Evolutionary conservation across 2,797 vertebrate species (phyloP).

Genomic region (Chanos chanos): DNA sequence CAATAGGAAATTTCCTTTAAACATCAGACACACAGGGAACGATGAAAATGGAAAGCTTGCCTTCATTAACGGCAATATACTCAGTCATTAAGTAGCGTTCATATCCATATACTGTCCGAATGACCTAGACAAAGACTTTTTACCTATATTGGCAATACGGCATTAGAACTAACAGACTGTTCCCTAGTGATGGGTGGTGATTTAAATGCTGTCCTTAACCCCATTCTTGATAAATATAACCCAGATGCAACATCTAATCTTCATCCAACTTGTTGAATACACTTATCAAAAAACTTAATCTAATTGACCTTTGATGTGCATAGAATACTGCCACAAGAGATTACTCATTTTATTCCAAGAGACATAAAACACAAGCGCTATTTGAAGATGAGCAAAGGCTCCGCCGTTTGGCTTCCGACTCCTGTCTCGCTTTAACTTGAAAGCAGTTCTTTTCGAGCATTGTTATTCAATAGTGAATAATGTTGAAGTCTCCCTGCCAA

Average conservation of each 20-base stretch:
- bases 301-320: background rate
- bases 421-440: no score
- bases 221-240: background rate
- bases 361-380: no score
- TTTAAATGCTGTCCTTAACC: no score
- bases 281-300: background rate
- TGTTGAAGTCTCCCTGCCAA: no score
- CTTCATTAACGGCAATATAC: background rate
- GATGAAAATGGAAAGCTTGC: background rate
- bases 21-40: background rate
- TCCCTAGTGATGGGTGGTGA: background rate
- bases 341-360: constrained; percentile 7
- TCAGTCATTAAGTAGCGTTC: background rate
- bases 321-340: background rate
- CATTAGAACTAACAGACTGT: background rate
- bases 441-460: no score
- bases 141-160: background rate
- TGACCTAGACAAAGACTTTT: background rate
- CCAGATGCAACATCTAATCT: background rate
- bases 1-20: background rate
- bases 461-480: no score
- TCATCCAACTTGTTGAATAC: background rate
- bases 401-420: no score
- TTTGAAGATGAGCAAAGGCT: no score
- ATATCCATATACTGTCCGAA: background rate